Base-by-base conservation (phyloP, 2,113 vertebrate genomes). In the Gymnogyps californianus region DNA sequence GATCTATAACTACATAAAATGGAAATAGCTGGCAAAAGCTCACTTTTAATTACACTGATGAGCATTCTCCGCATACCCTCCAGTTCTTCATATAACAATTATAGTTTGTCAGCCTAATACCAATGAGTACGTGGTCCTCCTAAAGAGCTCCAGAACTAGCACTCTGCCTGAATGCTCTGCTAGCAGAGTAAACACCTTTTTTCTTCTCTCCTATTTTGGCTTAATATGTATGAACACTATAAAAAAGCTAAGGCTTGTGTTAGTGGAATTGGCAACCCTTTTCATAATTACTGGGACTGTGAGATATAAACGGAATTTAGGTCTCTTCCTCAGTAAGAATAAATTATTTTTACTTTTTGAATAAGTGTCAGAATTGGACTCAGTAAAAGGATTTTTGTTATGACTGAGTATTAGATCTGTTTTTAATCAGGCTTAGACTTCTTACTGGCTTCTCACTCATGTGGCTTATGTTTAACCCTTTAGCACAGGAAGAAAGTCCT, bases 1-100 rank as follows among this genome's bases (percentile, higher is more conserved):
- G 38, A 84, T 89, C 93, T 93, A 61, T 93, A 97, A 96, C 90
- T 66, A 91, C 36, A 64, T 87, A 93, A 92, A 91, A 94, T 12
- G 51, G 92, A 94, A 97, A 94, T 81, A 93, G 66, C 89, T 67
- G 80, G 69, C 76, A 95, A 96, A 95, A 85, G 15, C 55, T 96
- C 55, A 54, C 46, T 96, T 97, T 94, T 95, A 97, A 97, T 96
- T 96, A 96, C 64, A 75, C 70, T 95, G 85, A 92, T 85, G 83
- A 96, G 77, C 62, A 32, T 81, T 87, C 74, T 95, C 77, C 67
- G 83, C 86, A 94, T 89, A 71, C 32, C 76, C 36, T 96, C 71
- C 65, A 93, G 72, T 90, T 89, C 69, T 87, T 96, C 79, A 64
- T 69, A 86, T 46, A 79, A 85, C 93, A 97, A 97, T 97, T 96